Evolutionary conservation across 2,888 invertebrate species (phyloP).

Genomic region (Cephus runcator): DNA sequence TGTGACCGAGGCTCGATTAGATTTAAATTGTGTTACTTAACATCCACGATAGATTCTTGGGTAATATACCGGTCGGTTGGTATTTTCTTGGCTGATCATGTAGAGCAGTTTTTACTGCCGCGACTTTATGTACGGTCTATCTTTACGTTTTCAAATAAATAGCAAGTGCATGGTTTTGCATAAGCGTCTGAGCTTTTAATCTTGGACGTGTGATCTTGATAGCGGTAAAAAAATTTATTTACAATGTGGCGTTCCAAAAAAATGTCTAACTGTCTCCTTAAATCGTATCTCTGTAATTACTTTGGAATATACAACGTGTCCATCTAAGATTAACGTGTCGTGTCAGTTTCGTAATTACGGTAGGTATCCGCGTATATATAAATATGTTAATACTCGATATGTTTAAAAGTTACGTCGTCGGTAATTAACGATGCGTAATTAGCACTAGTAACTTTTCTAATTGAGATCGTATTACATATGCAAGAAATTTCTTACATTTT

Average conservation of each 20-base stretch:
- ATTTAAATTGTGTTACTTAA: neutral
- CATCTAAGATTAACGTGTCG: neutral
- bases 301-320: neutral
- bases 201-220: neutral
- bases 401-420: neutral
- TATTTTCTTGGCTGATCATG: neutral
- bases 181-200: neutral
- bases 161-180: no score
- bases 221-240: neutral
- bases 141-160: neutral
- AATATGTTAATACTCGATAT: neutral
- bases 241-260: neutral
- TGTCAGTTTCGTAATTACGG: neutral
- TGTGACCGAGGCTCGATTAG: neutral
- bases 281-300: neutral
- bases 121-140: neutral
- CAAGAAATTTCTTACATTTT: neutral
- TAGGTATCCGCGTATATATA: neutral
- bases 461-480: neutral
- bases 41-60: neutral
- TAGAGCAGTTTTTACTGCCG: neutral
- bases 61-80: neutral
- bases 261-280: neutral
- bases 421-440: neutral
- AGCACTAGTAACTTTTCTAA: neutral